A percentile compares a stretch with the other conserved stretches of the same genome.
Evolutionary conservation across 2,888 invertebrate species (phyloP).

Genomic region (Rugalucina vietnamica): DNA sequence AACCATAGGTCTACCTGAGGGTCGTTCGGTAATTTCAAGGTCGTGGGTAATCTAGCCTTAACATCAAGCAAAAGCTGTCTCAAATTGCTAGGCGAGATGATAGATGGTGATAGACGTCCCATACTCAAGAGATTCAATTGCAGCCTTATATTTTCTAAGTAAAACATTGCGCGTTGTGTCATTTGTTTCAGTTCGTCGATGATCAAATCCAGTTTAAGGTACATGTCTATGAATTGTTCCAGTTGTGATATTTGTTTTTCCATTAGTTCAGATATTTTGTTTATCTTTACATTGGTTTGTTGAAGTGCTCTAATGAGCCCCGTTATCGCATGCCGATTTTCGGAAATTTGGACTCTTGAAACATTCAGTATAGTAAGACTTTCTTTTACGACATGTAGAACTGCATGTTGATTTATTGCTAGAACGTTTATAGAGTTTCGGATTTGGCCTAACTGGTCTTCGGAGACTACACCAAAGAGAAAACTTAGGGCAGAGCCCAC

Average conservation of each 20-base stretch:
- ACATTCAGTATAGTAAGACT: conserved; percentile 33
- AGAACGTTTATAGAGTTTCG: conserved; percentile 15
- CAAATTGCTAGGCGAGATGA: conserved; percentile 22
- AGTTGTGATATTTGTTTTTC: too few species aligned
- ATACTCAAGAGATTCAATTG: conserved; percentile 22
- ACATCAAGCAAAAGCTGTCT: conserved; percentile 8
- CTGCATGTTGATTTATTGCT: conserved; percentile 28
- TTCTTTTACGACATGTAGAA: conserved; percentile 25
- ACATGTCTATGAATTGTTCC: too few species aligned
- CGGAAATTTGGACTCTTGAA: conserved; percentile 17
- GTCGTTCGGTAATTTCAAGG: conserved; percentile 18
- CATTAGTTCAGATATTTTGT: too few species aligned
- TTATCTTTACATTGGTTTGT: too few species aligned
- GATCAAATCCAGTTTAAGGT: too few species aligned
- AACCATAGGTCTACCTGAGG: conserved; percentile 30
- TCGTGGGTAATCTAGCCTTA: conserved; percentile 11
- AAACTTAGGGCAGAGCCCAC: conserved; percentile 29
- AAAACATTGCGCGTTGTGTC: too few species aligned
- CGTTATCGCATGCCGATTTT: conserved; percentile 23
- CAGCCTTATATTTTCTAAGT: conserved; percentile 3
- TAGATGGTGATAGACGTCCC: conserved; percentile 4
- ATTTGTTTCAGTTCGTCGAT: too few species aligned
- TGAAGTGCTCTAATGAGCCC: too few species aligned
- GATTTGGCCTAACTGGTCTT: conserved; percentile 27
- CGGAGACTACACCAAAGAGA: conserved; percentile 38